Base-by-base conservation (phyloP, 2,797 vertebrate species). In the Tapirus indicus region DNA sequence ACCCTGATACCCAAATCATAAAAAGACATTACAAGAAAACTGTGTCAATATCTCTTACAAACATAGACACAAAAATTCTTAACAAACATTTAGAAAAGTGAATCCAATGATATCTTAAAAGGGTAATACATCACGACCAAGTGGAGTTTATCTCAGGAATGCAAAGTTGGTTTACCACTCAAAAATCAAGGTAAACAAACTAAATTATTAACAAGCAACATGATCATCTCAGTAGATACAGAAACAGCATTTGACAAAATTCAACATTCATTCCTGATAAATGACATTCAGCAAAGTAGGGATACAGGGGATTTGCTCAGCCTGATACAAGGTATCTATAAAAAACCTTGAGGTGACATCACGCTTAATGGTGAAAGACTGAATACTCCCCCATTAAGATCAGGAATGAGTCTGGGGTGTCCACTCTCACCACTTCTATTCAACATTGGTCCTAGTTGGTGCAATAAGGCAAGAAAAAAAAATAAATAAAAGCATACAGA, bases 111-210 rank as follows among this genome's bases (percentile, higher is more conserved):
- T 35, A 44, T 29, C 0, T 9, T 80, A 35, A 71, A 58, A 17
- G n/a, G 68, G 25, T 4, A 41, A 47, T 41, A n/a, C 47, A 21
- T 71, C 4, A 3, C 20, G 32, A 74, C 32, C 49, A 64, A 66
- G 32, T 62, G n/a, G 44, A 54, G 78, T 84, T 87, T 69, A 38
- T 77, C 44, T 52, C 58, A 72, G 41, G 41, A 94, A 68, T 35
- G 10, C 18, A 68, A 88, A 92, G 35, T 75, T 80, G 44, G 64
- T 62, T 90, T 78, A 64, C 75, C 29, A 68, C 52, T 96, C 58
- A 54, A 94, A 80, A 94, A 56, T 83, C 83, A 90, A 92, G 41
- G 27, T 87, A 62, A 84, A 79, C 62, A 86, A 74, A n/a, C 27
- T 56, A 82, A 89, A 91, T 78, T 60, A 60, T 89, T 82, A 83